These are phyloP conservation scores for Hydroisotoma schaefferi DNA, from an alignment of 2,888 invertebrate genomes.

Conservation along the genomic window DNA sequence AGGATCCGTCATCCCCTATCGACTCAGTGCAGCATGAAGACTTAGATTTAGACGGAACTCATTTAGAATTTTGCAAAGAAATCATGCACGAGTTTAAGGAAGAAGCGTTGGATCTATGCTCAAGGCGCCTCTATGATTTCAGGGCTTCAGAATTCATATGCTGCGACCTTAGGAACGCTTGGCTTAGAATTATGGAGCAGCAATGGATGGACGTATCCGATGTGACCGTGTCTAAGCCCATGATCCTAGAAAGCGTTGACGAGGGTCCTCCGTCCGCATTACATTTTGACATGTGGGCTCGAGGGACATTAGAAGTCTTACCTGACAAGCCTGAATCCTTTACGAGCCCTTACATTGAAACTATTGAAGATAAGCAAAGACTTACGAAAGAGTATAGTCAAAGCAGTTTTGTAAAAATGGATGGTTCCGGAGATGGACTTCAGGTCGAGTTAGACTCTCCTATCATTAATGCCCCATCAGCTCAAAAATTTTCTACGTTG, in stretches of 20 bases:
- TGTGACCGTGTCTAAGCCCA: neutral
- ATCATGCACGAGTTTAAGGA: constrained; percentile 24
- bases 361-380: neutral
- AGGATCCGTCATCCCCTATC: too few relatives aligned
- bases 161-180: constrained; percentile 25
- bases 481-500: too few relatives aligned
- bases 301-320: constrained; percentile 24
- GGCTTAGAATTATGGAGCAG: constrained; percentile 19
- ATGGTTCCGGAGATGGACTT: too few relatives aligned
- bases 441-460: too few relatives aligned
- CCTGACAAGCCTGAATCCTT: constrained; percentile 25
- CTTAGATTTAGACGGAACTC: too few relatives aligned
- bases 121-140: constrained; percentile 11
- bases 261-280: constrained; percentile 21
- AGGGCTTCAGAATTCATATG: constrained; percentile 3
- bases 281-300: constrained; percentile 28
- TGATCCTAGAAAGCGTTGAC: too few relatives aligned
- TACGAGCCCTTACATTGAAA: constrained; percentile 27
- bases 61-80: constrained; percentile 17
- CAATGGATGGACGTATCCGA: constrained; percentile 19
- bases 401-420: too few relatives aligned
- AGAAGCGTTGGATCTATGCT: constrained; percentile 25
- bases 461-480: too few relatives aligned
- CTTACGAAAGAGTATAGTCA: neutral
- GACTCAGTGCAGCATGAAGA: too few relatives aligned